phyloP scores from a whole-genome alignment of 1,140 invertebrate genomes.

The Branchinecta lynchi region DNA sequence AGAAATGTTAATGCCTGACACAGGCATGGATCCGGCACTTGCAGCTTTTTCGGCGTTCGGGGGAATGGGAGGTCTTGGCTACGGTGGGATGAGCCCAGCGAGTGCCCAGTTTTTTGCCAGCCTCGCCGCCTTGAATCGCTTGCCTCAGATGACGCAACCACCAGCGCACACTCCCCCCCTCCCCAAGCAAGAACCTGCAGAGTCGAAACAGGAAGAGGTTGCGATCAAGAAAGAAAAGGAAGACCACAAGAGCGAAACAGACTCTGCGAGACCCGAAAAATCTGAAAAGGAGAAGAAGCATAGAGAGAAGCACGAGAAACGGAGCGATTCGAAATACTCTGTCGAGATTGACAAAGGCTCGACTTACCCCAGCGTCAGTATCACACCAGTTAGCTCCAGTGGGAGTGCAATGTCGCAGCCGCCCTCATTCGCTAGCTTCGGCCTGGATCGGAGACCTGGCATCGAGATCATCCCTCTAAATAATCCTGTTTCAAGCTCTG shows the following conservation, averaged over 20 bases:
- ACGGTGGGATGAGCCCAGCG: neutral
- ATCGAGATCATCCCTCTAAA: constrained; percentile 62
- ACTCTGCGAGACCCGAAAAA: neutral
- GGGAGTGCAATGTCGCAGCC: constrained; percentile 30
- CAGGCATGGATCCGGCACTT: constrained; percentile 5
- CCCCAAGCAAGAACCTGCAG: constrained; percentile 12
- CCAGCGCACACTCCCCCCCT: neutral
- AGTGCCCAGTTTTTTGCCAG: constrained; percentile 6
- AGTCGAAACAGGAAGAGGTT: neutral
- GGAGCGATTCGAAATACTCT: neutral
- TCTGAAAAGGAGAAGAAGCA: constrained; percentile 26
- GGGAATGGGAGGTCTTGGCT: constrained; percentile 3
- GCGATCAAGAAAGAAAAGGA: neutral
- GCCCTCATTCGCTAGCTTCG: constrained; percentile 40
- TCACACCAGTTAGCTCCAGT: constrained; percentile 49
- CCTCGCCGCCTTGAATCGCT: neutral
- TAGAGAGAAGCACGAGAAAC: constrained; percentile 26
- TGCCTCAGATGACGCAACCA: neutral
- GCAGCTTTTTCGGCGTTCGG: constrained; percentile 1
- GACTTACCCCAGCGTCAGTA: constrained; percentile 55
- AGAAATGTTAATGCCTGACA: neutral
- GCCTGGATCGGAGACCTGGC: constrained; percentile 48
- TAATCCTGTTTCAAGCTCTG: constrained; percentile 13
- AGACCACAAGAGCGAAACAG: neutral
- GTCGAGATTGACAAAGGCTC: constrained; percentile 28